Evolutionary conservation across 2,113 vertebrate genomes (phyloP).

Genomic region (Podarcis muralis): DNA sequence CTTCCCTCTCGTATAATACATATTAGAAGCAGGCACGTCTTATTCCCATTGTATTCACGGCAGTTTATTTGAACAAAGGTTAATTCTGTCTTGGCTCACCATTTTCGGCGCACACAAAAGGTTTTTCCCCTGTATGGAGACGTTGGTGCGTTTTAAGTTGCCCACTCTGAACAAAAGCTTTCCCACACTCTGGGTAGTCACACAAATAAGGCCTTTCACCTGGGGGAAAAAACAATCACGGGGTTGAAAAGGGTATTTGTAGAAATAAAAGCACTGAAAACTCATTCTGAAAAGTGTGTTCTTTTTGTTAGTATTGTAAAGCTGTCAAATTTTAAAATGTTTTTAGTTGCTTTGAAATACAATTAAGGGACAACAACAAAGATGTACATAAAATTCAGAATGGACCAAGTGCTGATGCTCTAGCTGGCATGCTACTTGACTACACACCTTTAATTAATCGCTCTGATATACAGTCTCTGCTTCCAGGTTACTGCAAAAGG

Average conservation of each 20-base stretch:
- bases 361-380: not conserved
- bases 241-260: not conserved
- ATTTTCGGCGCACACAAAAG: slow-evolving; percentile 96
- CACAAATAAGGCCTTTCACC: slow-evolving; percentile 97
- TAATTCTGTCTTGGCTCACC: slow-evolving; percentile 74
- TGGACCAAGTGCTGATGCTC: too few relatives aligned
- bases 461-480: not conserved
- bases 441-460: too few relatives aligned
- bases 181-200: slow-evolving; percentile 96
- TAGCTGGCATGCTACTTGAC: not conserved
- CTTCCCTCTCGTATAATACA: not conserved
- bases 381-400: not conserved
- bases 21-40: not conserved
- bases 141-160: slow-evolving; percentile 98
- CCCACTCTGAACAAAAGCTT: slow-evolving; percentile 98
- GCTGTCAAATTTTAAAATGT: not conserved
- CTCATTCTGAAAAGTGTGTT: not conserved
- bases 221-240: slow-evolving; percentile 53
- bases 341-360: not conserved
- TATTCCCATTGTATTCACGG: not conserved
- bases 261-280: not conserved
- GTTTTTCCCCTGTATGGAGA: slow-evolving; percentile 97
- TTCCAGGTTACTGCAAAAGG: not conserved
- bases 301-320: not conserved
- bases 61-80: not conserved